phyloP scores from a whole-genome alignment of 2,888 invertebrate species.

The Himalopsyche anomala region DNA sequence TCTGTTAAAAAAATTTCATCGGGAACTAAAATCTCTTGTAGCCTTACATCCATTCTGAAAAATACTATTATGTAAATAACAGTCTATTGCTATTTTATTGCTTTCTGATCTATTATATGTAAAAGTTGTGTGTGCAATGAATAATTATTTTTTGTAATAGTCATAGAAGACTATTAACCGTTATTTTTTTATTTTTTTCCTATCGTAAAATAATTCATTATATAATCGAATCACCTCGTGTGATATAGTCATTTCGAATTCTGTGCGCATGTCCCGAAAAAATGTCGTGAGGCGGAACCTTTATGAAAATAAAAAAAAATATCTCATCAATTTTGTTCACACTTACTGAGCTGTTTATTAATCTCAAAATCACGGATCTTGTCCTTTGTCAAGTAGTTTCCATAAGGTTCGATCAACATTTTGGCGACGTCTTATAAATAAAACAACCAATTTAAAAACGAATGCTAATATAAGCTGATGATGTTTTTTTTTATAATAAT shows the following conservation, averaged over 20 bases:
- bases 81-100: too few relatives aligned
- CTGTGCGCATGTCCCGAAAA: not conserved
- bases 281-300: conserved; percentile 34
- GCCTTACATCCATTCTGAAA: too few relatives aligned
- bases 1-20: too few relatives aligned
- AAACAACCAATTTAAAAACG: not conserved
- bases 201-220: conserved; percentile 6
- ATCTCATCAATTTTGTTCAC: conserved; percentile 24
- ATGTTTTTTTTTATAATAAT: too few relatives aligned
- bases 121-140: too few relatives aligned
- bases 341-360: conserved; percentile 29
- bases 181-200: not conserved
- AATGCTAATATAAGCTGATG: not conserved
- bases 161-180: too few relatives aligned
- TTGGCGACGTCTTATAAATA: conserved; percentile 9
- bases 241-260: conserved; percentile 1
- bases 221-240: conserved; percentile 30
- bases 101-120: too few relatives aligned
- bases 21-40: too few relatives aligned
- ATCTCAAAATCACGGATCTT: conserved; percentile 31
- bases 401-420: conserved; percentile 4
- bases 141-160: too few relatives aligned
- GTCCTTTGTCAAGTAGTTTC: not conserved
- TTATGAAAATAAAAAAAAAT: conserved; percentile 28
- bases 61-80: too few relatives aligned